Conservation (phyloP, 2,888 invertebrate species). For the Halictus ligatus region DNA sequence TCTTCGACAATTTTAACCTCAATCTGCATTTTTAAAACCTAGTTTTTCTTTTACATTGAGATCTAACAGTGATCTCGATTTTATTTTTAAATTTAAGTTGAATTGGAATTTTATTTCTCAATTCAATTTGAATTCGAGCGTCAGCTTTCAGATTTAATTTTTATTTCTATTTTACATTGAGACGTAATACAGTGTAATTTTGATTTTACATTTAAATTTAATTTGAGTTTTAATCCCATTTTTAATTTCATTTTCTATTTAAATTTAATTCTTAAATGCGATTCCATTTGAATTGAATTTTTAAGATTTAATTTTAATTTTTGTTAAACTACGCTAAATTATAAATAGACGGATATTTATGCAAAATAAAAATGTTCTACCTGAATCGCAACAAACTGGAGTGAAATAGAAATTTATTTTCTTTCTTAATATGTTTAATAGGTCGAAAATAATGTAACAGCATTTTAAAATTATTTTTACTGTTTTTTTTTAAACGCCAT, state of each 20-base stretch:
- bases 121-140: too few relatives aligned
- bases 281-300: background rate
- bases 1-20: background rate
- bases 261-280: too few relatives aligned
- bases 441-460: too few relatives aligned
- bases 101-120: too few relatives aligned
- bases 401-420: too few relatives aligned
- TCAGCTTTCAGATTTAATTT: too few relatives aligned
- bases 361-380: too few relatives aligned
- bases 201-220: background rate
- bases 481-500: too few relatives aligned
- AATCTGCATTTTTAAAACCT: background rate
- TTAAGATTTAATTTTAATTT: background rate
- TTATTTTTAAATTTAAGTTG: background rate
- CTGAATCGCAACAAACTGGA: too few relatives aligned
- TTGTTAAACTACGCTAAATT: background rate
- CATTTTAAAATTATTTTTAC: too few relatives aligned
- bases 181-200: background rate
- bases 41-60: background rate
- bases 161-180: background rate
- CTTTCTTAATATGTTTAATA: too few relatives aligned
- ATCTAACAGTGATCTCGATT: background rate
- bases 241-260: background rate
- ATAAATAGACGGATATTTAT: too few relatives aligned
- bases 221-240: background rate